A percentile compares a stretch with the other conserved stretches of the same genome.
phyloP scores from a whole-genome alignment of 1,140 invertebrate genomes.

The Temnothorax nylanderi region DNA sequence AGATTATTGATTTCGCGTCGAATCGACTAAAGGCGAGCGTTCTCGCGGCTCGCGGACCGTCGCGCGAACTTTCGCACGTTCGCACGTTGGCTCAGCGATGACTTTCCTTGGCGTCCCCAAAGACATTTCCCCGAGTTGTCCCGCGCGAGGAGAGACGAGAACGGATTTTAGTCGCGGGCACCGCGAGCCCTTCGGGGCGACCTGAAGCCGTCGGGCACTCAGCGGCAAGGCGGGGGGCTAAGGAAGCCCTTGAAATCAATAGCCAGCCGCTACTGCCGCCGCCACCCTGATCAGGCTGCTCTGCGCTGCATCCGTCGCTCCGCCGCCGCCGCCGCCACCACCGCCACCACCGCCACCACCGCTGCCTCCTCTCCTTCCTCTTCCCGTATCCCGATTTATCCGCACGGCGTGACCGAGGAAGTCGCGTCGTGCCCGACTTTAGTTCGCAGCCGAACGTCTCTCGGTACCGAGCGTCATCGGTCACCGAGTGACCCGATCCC shows the following conservation, averaged over 20 bases:
- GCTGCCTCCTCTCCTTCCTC: constrained; percentile 35
- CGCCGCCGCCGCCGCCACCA: constrained; percentile 73
- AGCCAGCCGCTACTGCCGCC: constrained; percentile 83
- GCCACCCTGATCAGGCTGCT: constrained; percentile 73
- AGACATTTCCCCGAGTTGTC: neutral
- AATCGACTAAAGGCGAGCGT: neutral
- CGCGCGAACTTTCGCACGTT: neutral
- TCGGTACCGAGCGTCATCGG: constrained; percentile 42
- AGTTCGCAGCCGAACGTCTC: constrained; percentile 69
- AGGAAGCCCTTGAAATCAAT: constrained; percentile 86
- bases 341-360: neutral
- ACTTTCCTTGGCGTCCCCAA: neutral
- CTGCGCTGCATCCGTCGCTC: constrained; percentile 69
- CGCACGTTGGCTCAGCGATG: no score
- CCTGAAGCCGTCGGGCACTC: constrained; percentile 79
- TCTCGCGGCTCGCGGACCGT: neutral
- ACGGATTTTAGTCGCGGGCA: constrained; percentile 74
- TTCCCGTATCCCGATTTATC: constrained; percentile 69
- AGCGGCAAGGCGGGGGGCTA: constrained; percentile 79
- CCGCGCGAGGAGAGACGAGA: constrained; percentile 16
- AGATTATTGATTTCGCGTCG: neutral
- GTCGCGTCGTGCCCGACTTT: constrained; percentile 57
- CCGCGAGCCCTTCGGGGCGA: constrained; percentile 74
- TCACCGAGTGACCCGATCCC: constrained; percentile 21
- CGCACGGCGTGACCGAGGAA: constrained; percentile 56